Evolutionary conservation across 1,140 invertebrate species (phyloP).

Genomic region (Teleopsis dalmanni): DNA sequence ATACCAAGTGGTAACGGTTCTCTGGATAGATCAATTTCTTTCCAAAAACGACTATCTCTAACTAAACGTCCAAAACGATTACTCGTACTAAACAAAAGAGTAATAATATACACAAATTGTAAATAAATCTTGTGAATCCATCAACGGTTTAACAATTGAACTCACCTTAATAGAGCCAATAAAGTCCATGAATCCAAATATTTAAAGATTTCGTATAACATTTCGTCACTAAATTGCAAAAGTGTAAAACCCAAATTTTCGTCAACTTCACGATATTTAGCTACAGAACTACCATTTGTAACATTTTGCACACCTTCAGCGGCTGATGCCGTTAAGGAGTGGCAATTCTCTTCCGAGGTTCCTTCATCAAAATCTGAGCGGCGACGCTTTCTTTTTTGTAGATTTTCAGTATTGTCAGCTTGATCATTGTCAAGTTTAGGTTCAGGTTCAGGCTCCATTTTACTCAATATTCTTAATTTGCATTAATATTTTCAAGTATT

Average conservation of each 20-base stretch:
- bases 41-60: slow-evolving; percentile 50
- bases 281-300: slow-evolving; percentile 8
- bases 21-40: slow-evolving; percentile 45
- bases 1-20: slow-evolving; percentile 39
- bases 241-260: slow-evolving; percentile 4
- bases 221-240: slow-evolving; percentile 46
- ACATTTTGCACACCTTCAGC: slow-evolving; percentile 14
- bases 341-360: not conserved
- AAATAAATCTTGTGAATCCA: not conserved
- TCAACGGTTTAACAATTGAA: not conserved
- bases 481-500: too few species aligned
- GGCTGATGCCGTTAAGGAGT: slow-evolving; percentile 13
- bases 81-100: slow-evolving; percentile 42
- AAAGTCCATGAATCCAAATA: slow-evolving; percentile 47
- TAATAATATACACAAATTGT: too few species aligned
- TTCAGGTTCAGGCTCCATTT: not conserved
- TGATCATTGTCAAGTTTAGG: not conserved
- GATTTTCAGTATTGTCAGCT: not conserved
- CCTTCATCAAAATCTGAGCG: slow-evolving; percentile 1
- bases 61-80: slow-evolving; percentile 44
- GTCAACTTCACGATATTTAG: not conserved
- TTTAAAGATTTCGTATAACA: slow-evolving; percentile 49
- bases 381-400: slow-evolving; percentile 5
- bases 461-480: not conserved
- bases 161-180: slow-evolving; percentile 47